Evolutionary conservation across 2,113 vertebrate species (phyloP), one percentile per base, ranked within the genome.

Genomic region (Zosterops pallidus): DNA sequence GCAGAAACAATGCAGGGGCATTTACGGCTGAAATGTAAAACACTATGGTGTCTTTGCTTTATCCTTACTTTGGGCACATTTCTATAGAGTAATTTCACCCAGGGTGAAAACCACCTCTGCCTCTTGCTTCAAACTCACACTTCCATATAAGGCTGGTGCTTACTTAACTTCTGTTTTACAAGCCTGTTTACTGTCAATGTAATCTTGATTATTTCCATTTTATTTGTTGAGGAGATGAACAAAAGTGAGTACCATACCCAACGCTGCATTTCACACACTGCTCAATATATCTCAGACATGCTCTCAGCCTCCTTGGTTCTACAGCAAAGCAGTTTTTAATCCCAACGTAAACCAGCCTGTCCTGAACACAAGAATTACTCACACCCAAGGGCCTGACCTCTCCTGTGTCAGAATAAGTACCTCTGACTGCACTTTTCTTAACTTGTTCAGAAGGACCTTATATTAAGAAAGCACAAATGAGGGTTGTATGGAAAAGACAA

Each of bases 261-360:
- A 1, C 0, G 2, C 59, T 29, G 46, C 41, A 17, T 83, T 93
- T 80, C 56, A 68, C 29, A 31, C 12, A 6, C 28, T 46, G 64
- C 41, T 44, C 47, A 53, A 44, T 12, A 18, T 1, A 42, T 19
- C 0, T 0, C 0, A 21, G 79, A 28, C 21, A 5, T 3, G 11
- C 31, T 83, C 49, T 65, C 71, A 88, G 55, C 46, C 63, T 74
- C 75, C 42, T 31, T 35, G 37, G 5, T 14, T 76, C 62, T 53
- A 28, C 41, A 83, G 63, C 37, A 92, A 65, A 77, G 52, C 41
- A 5, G 14, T 55, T 92, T 88, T 72, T 80, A 90, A 67, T 80
- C 42, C 76, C 23, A 67, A 23, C 7, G 22, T 12, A 35, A 77
- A 81, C 50, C 42, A 83, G 46, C 28, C 67, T 1, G 1, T 42